These are phyloP conservation scores for Lithophane semibrunnea DNA, from an alignment of 2,888 invertebrate genomes.

Conservation along the genomic window DNA sequence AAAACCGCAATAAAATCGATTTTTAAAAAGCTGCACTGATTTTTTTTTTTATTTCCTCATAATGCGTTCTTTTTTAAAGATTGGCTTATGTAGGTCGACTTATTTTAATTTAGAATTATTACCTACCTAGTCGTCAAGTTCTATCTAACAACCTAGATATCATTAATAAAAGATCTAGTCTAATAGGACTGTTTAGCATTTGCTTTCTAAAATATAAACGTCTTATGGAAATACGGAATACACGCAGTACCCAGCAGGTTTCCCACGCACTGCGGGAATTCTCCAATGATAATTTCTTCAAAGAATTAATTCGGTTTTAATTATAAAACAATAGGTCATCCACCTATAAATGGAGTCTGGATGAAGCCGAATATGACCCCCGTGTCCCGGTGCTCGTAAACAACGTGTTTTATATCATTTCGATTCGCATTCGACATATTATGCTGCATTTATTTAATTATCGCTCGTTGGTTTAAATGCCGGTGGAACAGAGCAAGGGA, in stretches of 20 bases:
- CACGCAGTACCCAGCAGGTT: slow-evolving; percentile 12
- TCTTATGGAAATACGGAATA: slow-evolving; percentile 18
- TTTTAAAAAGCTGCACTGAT: slow-evolving; percentile 26
- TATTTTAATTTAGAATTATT: slow-evolving; percentile 8
- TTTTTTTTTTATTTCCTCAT: not conserved
- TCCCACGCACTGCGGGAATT: slow-evolving; percentile 41
- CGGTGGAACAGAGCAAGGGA: slow-evolving; percentile 33
- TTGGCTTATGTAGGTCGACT: not conserved
- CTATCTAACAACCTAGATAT: not conserved
- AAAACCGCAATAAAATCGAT: slow-evolving; percentile 62
- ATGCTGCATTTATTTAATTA: slow-evolving; percentile 75
- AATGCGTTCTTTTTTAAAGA: not conserved
- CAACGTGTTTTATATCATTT: slow-evolving; percentile 74
- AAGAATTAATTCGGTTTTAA: slow-evolving; percentile 42
- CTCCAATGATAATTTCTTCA: slow-evolving; percentile 44
- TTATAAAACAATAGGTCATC: slow-evolving; percentile 60
- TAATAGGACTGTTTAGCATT: slow-evolving; percentile 22
- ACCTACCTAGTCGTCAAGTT: not conserved
- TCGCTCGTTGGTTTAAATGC: slow-evolving; percentile 61
- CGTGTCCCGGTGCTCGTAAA: slow-evolving; percentile 71
- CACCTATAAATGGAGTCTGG: slow-evolving; percentile 54
- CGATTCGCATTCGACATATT: slow-evolving; percentile 70
- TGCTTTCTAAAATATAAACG: slow-evolving; percentile 36
- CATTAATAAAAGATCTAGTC: slow-evolving; percentile 16
- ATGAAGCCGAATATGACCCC: slow-evolving; percentile 44